A percentile compares a stretch with the other conserved stretches of the same genome.
Evolutionary conservation across 2,797 vertebrate genomes (phyloP).

Genomic region (Enteromius unitaeniatus): DNA sequence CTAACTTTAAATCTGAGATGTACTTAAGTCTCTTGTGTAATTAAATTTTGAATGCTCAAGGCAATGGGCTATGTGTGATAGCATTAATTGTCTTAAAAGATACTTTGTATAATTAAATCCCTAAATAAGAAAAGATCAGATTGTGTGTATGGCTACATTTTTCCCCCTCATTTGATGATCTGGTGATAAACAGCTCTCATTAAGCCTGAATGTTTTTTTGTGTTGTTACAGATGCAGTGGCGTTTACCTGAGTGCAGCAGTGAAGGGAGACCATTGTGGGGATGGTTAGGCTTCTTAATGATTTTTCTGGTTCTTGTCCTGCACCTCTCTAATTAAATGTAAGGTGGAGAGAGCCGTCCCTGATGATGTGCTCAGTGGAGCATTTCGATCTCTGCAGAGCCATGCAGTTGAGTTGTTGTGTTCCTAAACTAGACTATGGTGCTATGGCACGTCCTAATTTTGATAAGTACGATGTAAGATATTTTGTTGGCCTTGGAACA

Average conservation of each 20-base stretch:
- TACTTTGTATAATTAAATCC: not conserved
- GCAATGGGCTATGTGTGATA: not conserved
- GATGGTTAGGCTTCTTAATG: conserved; percentile 6
- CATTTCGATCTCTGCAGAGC: not conserved
- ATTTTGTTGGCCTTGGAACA: too few relatives aligned
- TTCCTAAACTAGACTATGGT: not conserved
- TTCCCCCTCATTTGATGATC: not conserved
- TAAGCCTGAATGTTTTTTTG: not conserved
- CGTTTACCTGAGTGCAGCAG: not conserved
- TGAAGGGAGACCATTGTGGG: not conserved
- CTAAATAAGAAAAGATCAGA: not conserved
- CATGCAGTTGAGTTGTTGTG: not conserved
- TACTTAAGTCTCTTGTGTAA: not conserved
- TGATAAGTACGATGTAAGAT: too few relatives aligned
- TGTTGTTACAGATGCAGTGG: not conserved
- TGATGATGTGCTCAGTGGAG: not conserved
- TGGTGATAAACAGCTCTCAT: not conserved
- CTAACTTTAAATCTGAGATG: not conserved
- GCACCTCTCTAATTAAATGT: not conserved
- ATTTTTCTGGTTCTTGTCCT: conserved; percentile 11
- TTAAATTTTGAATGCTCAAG: not conserved
- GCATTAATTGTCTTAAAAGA: not conserved
- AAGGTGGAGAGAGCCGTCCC: not conserved
- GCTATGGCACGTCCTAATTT: too few relatives aligned
- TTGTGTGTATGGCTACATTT: not conserved